phyloP scores from a whole-genome alignment of 2,113 vertebrate genomes.

The Platysteira castanea region DNA sequence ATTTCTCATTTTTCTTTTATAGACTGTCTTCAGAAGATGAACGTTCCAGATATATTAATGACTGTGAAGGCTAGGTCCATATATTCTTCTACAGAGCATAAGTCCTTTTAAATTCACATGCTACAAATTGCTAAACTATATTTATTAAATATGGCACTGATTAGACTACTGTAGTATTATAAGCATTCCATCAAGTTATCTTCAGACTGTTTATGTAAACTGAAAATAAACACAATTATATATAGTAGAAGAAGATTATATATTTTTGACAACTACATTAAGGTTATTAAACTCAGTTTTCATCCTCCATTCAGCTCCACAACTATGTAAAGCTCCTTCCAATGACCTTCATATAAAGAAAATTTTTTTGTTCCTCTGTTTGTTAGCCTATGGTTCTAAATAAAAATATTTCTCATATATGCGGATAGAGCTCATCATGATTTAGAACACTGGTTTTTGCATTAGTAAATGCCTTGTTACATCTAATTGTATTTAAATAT shows the following conservation, averaged over 20 bases:
- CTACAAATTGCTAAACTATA: neutral
- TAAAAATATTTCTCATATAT: neutral
- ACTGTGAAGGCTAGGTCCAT: neutral
- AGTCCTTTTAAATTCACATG: neutral
- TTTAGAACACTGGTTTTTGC: neutral
- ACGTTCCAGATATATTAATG: neutral
- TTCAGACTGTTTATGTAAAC: neutral
- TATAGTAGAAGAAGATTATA: neutral
- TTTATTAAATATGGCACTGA: neutral
- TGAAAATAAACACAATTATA: neutral
- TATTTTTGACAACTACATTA: neutral
- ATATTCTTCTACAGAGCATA: neutral
- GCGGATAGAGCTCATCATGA: neutral
- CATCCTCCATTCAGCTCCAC: neutral
- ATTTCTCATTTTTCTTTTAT: neutral
- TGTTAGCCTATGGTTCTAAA: neutral
- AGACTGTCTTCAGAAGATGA: neutral
- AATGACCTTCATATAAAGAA: neutral
- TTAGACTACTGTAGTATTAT: neutral
- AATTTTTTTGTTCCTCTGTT: neutral
- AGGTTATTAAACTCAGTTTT: neutral
- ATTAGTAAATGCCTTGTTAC: neutral
- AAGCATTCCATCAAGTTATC: neutral
- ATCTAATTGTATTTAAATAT: neutral
- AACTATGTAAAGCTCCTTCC: neutral